Evolutionary conservation across 2,797 vertebrate genomes (phyloP).

Genomic region (Chaenodraco wilsoni): DNA sequence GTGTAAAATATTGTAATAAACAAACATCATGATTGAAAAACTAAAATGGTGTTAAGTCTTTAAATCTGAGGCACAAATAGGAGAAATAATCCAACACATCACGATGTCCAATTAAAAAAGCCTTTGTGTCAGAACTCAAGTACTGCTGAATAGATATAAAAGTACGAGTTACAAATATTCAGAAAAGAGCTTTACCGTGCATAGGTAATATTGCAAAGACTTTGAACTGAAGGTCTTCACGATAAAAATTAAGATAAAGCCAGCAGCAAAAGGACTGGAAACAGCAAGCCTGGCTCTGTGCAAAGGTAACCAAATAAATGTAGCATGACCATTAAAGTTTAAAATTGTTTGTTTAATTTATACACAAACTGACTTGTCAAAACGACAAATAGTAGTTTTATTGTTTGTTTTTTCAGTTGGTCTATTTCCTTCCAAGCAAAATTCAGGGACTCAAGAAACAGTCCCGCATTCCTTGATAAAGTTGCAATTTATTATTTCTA

Average conservation of each 20-base stretch:
- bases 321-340: neutral
- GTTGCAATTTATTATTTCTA: no score
- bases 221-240: neutral
- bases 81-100: neutral
- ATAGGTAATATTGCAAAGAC: neutral
- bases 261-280: constrained; percentile 1
- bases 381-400: neutral
- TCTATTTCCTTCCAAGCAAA: neutral
- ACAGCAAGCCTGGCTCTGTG: neutral
- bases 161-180: neutral
- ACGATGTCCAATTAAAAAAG: neutral
- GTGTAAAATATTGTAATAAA: neutral
- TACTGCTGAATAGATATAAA: constrained; percentile 31
- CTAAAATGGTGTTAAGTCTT: neutral
- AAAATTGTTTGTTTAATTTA: neutral
- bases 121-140: constrained; percentile 31
- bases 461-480: no score
- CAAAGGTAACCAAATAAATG: neutral
- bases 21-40: constrained; percentile 24
- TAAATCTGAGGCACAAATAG: constrained; percentile 17
- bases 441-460: no score
- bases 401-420: neutral
- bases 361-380: neutral
- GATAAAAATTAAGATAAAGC: neutral
- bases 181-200: neutral